Evolutionary conservation across 2,888 invertebrate genomes (phyloP).

Genomic region (Drosophila diplacantha): DNA sequence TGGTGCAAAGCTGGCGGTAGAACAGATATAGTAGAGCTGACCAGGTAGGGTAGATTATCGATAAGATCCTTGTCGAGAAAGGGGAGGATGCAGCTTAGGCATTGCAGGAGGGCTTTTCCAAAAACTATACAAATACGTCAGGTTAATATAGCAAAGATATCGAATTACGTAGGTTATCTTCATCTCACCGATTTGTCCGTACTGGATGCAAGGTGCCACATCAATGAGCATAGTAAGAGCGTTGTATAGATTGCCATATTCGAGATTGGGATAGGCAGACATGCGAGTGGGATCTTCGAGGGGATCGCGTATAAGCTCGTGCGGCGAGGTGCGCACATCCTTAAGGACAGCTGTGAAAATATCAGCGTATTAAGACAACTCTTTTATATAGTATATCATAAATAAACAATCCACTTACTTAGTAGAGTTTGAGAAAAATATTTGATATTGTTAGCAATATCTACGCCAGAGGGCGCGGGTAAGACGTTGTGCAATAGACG

Average conservation of each 20-base stretch:
- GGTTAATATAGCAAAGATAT: not conserved
- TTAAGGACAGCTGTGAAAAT: slow-evolving; percentile 88
- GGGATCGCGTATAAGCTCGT: slow-evolving; percentile 92
- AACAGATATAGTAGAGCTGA: slow-evolving; percentile 95
- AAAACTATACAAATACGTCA: slow-evolving; percentile 83
- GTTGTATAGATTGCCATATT: slow-evolving; percentile 97
- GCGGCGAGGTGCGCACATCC: slow-evolving; percentile 95
- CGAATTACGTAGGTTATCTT: slow-evolving; percentile 14
- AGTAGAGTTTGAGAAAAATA: slow-evolving; percentile 98
- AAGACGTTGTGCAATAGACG: slow-evolving; percentile 93
- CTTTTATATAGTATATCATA: not conserved
- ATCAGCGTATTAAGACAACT: not conserved
- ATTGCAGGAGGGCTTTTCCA: slow-evolving; percentile 95
- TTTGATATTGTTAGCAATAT: slow-evolving; percentile 98
- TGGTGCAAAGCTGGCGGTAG: slow-evolving; percentile 94
- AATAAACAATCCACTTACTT: slow-evolving; percentile 82
- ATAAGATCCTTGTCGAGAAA: slow-evolving; percentile 97
- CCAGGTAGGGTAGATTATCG: slow-evolving; percentile 95
- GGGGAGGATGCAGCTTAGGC: slow-evolving; percentile 94
- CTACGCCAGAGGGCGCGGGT: slow-evolving; percentile 95
- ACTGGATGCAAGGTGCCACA: slow-evolving; percentile 93
- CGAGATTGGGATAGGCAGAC: slow-evolving; percentile 95
- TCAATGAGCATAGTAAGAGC: slow-evolving; percentile 89
- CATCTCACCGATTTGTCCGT: slow-evolving; percentile 87
- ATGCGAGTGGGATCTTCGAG: slow-evolving; percentile 91